Evolutionary conservation across 2,113 vertebrate species (phyloP), one percentile per base, ranked within the genome.

Genomic region (Tichodroma muraria): DNA sequence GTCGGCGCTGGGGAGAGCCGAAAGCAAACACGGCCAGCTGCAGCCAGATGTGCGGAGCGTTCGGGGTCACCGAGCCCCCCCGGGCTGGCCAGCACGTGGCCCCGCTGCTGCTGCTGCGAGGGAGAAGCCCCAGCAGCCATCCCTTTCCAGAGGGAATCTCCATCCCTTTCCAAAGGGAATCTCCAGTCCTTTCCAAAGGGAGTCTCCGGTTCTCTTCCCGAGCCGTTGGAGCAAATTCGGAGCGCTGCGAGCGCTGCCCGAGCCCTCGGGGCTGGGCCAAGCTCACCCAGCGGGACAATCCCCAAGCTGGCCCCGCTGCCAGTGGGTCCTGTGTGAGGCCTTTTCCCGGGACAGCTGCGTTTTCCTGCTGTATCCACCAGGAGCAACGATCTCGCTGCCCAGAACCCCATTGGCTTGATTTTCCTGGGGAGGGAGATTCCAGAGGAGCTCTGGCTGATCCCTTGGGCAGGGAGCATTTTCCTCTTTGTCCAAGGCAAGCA

Each of bases 11-110:
- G 86, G 91, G 90, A 79, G 87, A 97, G 87, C 89, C 92, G 22
- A 98, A 97, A 97, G 97, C 97, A 98, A 98, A 98, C 97, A 98
- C 89, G 85, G 90, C 27, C 53, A 97, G 97, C 95, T 94, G 66
- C 47, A 60, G 96, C 97, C 98, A 98, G 98, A 98, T 98, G 98
- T 98, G 81, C 96, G 88, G 96, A 96, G 82, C 95, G 97, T 97
- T 97, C 96, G 38, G 98, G 98, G 97, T 98, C 97, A 97, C 92
- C 92, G 96, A 53, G 54, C 8, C 53, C 57, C 95, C 94, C 96
- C 15, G 85, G 97, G 93, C 96, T 93, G 85, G 97, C 91, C 89
- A 20, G 89, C 85, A 60, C 80, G 37, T 35, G 94, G 77, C 81
- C 81, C 30, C 83, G 81, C 33, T 16, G 49, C 89, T 91, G 42